Evolutionary conservation across 2,888 invertebrate genomes (phyloP), one percentile per base, ranked within the genome.

Genomic region (Linnaemya vulpina): DNA sequence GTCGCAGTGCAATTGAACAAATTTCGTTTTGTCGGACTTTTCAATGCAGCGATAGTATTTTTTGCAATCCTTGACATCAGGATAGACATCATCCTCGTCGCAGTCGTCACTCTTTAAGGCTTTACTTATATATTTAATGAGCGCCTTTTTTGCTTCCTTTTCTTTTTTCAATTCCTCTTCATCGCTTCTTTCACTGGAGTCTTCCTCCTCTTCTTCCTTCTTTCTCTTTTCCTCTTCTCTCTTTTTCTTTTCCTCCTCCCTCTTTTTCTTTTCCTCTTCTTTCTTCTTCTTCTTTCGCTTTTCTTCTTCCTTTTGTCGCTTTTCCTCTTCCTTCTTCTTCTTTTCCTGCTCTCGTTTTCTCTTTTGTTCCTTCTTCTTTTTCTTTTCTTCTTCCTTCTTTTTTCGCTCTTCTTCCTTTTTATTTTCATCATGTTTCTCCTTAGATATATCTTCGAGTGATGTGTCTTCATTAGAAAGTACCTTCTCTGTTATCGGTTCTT

Each of bases 21-120:
- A 88, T 77, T 87, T 88, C 0, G 35, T 67, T 15, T 89, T 88
- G n/a, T 87, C 87, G 0, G 89, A 89, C 46, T 88, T 88, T 70
- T 90, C 88, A 7, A 88, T 75, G 35, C 91, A 91, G 35, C 89
- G 90, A 78, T 90, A 91, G 78, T 88, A 91, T 49, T 89, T 90
- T 35, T 86, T 87, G 60, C 91, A 91, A 68, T 91, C 88, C 15
- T 74, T 86, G 5, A 89, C 87, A 88, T 91, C 91, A 4, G 91
- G 89, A 70, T 87, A 88, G 7, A 88, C 46, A 20, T 90, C 90
- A 17, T 89, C 88, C 70, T 90, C 88, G 13, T 89, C 87, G 75
- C 91, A 91, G 30, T 89, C 86, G 3, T 87, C 83, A 3, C 88
- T 87, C 53, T 87, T 89, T 0, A 90, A 83, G 68, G 89, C 88